A percentile compares a stretch with the other conserved stretches of the same genome.
Conservation (phyloP, 2,113 vertebrate genomes). For the Stegostoma tigrinum region DNA sequence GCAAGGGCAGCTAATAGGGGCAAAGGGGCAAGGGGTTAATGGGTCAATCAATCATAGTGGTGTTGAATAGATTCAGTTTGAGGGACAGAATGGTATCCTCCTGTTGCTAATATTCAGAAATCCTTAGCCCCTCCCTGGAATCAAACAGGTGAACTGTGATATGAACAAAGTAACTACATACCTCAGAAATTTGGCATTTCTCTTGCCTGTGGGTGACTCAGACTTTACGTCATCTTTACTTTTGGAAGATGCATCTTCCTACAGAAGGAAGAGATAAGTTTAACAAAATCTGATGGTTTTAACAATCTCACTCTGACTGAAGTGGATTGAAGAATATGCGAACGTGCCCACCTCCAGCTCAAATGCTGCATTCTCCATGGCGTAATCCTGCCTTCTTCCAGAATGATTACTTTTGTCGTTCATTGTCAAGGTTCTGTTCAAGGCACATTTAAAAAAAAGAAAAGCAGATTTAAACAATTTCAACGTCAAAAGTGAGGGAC, state of each 20-base stretch:
- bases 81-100: not conserved
- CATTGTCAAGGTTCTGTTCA: not conserved
- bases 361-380: not conserved
- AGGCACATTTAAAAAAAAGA: not conserved
- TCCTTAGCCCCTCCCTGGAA: too few species aligned
- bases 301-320: not conserved
- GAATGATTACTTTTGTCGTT: not conserved
- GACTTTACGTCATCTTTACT: accelerated
- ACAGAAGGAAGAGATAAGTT: not conserved
- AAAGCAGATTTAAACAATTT: not conserved
- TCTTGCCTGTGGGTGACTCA: not conserved
- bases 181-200: not conserved
- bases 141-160: not conserved
- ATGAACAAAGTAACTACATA: not conserved
- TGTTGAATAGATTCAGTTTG: not conserved
- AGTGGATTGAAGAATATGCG: too few species aligned
- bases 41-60: not conserved
- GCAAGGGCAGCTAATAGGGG: too few species aligned
- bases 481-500: not conserved
- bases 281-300: too few species aligned
- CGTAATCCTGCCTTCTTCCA: not conserved
- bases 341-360: not conserved
- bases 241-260: not conserved
- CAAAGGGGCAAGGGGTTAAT: too few species aligned
- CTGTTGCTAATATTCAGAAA: not conserved